A percentile compares a stretch with the other conserved stretches of the same genome.
Evolutionary conservation across 2,113 vertebrate species (phyloP).

Genomic region (Leptobrachium leishanense): DNA sequence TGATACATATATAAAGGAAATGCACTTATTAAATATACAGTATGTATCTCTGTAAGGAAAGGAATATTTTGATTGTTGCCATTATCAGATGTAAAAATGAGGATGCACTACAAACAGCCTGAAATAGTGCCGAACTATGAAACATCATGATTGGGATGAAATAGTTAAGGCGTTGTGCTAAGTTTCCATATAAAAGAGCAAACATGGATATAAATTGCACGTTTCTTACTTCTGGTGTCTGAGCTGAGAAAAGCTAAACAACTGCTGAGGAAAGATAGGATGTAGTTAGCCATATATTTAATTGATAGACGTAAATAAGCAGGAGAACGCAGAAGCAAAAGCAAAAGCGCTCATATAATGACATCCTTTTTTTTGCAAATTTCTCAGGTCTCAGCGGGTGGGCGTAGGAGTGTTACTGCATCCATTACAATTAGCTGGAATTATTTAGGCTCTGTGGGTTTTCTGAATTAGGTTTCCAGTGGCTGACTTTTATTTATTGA

Average conservation of each 20-base stretch:
- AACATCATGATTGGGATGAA: too few relatives aligned
- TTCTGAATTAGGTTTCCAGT: constrained; percentile 28
- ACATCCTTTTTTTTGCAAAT: constrained; percentile 12
- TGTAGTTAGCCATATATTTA: neutral
- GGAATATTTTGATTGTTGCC: too few relatives aligned
- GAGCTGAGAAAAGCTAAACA: neutral
- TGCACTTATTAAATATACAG: too few relatives aligned
- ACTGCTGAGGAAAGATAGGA: constrained; percentile 4
- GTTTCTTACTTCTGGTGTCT: neutral
- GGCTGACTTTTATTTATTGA: constrained; percentile 35
- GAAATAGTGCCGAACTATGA: too few relatives aligned
- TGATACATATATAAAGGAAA: too few relatives aligned
- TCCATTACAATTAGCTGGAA: constrained; percentile 28
- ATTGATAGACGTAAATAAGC: neutral
- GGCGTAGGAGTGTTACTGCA: neutral
- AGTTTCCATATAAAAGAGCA: too few relatives aligned
- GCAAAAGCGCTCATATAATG: neutral
- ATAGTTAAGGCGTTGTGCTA: too few relatives aligned
- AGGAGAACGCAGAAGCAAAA: neutral
- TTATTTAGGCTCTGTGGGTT: constrained; percentile 34
- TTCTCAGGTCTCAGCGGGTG: constrained; percentile 4
- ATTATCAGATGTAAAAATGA: too few relatives aligned
- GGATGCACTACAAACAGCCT: too few relatives aligned
- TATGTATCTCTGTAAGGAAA: too few relatives aligned
- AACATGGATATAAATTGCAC: neutral